Percentiles rank a stretch among this genome's conserved stretches.
Evolutionary conservation across 1,140 invertebrate species (phyloP).

Genomic region (Atopsyche davidsoni): DNA sequence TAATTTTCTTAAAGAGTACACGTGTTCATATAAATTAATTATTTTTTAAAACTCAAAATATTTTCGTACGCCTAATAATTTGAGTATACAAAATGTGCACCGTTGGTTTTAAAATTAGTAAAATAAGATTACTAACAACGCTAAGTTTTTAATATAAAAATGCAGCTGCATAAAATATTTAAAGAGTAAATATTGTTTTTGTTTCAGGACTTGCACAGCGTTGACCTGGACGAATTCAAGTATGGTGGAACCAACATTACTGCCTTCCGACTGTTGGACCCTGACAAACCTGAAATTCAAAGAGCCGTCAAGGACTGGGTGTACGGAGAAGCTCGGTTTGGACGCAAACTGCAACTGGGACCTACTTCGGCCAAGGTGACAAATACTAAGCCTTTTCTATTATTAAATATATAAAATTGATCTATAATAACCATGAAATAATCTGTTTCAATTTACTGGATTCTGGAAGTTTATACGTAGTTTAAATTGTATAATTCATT

Average conservation of each 20-base stretch:
- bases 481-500: too few species aligned
- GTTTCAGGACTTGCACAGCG: slow-evolving; percentile 75
- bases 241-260: slow-evolving; percentile 92
- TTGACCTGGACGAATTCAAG: slow-evolving; percentile 89
- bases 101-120: background rate
- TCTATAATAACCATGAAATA: too few species aligned
- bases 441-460: too few species aligned
- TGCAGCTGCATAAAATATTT: background rate
- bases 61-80: too few species aligned
- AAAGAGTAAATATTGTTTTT: background rate
- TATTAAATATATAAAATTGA: too few species aligned
- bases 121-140: background rate
- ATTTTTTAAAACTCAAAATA: too few species aligned
- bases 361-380: slow-evolving; percentile 52
- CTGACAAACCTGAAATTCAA: slow-evolving; percentile 65
- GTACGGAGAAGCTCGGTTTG: slow-evolving; percentile 58
- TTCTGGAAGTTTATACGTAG: too few species aligned
- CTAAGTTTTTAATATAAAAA: background rate
- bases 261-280: slow-evolving; percentile 77
- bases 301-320: slow-evolving; percentile 76
- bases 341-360: slow-evolving; percentile 55
- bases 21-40: too few species aligned
- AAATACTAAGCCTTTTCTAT: too few species aligned
- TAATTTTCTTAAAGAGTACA: too few species aligned
- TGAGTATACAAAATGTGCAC: too few species aligned